Conservation (phyloP, 2,113 vertebrate species). For the Phyllostomus hastatus region DNA sequence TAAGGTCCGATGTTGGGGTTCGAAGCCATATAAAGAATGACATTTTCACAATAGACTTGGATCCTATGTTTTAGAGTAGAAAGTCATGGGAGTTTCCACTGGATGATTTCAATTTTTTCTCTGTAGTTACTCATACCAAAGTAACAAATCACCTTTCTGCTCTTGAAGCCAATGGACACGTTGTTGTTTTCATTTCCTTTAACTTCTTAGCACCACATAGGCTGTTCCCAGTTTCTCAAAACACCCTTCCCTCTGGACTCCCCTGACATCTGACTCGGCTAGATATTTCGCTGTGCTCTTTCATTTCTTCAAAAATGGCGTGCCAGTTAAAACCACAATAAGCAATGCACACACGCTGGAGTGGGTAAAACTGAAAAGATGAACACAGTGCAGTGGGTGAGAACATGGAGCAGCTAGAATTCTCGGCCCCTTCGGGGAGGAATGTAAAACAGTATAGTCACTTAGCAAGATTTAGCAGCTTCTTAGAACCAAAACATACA, state of each 20-base stretch:
- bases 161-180: background rate
- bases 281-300: background rate
- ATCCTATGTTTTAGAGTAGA: background rate
- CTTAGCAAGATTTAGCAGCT: background rate
- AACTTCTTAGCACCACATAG: background rate
- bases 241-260: background rate
- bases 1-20: background rate
- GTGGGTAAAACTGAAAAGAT: background rate
- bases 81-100: background rate
- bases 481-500: background rate
- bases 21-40: background rate
- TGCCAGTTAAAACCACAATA: background rate
- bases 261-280: background rate
- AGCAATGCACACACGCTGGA: background rate
- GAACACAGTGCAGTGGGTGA: background rate
- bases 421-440: background rate
- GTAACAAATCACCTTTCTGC: background rate
- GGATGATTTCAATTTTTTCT: background rate
- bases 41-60: background rate
- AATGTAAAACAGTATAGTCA: background rate
- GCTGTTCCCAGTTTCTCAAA: background rate
- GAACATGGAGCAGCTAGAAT: background rate
- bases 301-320: background rate
- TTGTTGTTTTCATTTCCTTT: background rate
- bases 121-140: background rate